Conservation (phyloP, 92 coral and sea anemone genomes). For the Siderastrea siderea region DNA sequence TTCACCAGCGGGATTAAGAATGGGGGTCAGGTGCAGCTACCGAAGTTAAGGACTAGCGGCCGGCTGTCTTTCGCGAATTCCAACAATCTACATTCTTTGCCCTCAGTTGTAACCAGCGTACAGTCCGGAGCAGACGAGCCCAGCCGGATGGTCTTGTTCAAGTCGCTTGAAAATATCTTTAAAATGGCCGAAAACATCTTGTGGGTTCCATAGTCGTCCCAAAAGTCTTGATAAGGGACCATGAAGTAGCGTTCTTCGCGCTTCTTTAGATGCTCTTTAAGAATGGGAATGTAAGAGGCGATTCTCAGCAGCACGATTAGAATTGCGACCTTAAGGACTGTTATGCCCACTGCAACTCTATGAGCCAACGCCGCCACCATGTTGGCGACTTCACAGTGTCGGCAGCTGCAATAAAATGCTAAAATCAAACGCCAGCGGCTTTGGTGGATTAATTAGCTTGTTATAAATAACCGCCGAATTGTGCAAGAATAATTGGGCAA, state of each 20-base stretch:
- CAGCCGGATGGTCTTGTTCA: slow-evolving; percentile 11
- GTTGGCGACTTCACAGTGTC: no score
- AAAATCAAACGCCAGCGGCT: no score
- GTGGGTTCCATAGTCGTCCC: background rate
- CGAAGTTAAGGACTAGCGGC: slow-evolving; percentile 81
- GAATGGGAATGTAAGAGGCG: background rate
- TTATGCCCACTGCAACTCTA: no score
- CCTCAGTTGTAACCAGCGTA: slow-evolving; percentile 53
- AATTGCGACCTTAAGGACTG: no score
- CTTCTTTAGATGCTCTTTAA: background rate
- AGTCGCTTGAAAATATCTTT: background rate
- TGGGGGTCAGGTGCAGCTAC: slow-evolving; percentile 77
- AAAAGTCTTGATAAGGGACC: background rate
- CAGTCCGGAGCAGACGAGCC: slow-evolving; percentile 73
- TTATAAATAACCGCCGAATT: no score
- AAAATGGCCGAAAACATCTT: background rate
- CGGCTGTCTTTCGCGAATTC: slow-evolving; percentile 57
- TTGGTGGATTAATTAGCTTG: no score
- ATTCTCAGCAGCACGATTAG: no score
- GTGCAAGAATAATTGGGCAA: no score
- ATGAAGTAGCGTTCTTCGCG: background rate
- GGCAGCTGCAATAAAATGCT: no score
- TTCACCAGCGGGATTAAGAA: slow-evolving; percentile 64
- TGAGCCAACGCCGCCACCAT: no score
- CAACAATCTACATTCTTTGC: slow-evolving; percentile 41